These are phyloP conservation scores for Enteromius anoplus DNA, from an alignment of 2,797 vertebrate genomes.

Conservation along the genomic window DNA sequence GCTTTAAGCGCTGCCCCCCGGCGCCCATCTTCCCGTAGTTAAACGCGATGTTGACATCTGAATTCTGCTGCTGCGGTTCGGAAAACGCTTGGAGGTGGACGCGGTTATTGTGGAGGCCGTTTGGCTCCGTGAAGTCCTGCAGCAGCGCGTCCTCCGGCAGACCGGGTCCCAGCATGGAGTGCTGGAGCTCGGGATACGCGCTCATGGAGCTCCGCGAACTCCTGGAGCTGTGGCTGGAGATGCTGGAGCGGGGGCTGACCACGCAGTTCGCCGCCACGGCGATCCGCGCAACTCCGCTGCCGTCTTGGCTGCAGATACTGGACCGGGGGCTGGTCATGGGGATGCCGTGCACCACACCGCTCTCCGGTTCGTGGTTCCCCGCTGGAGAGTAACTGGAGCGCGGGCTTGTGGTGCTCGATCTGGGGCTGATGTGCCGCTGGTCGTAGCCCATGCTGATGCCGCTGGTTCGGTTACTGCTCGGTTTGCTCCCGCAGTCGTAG, in stretches of 20 bases:
- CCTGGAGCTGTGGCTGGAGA: conserved; percentile 92
- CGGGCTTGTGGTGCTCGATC: conserved; percentile 86
- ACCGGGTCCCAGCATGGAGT: conserved; percentile 79
- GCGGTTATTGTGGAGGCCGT: conserved; percentile 71
- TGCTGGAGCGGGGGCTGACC: conserved; percentile 90
- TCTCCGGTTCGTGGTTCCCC: conserved; percentile 79
- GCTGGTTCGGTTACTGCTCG: conserved; percentile 95
- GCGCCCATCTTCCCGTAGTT: conserved; percentile 67
- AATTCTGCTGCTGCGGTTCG: conserved; percentile 66
- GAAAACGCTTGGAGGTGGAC: conserved; percentile 76
- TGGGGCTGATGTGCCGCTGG: conserved; percentile 90
- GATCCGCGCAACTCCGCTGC: conserved; percentile 64
- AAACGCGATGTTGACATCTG: conserved; percentile 67
- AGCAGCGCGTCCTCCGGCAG: conserved; percentile 79
- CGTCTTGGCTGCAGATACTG: conserved; percentile 83
- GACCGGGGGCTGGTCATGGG: conserved; percentile 79
- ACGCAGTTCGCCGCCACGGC: conserved; percentile 73
- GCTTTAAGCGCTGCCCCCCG: conserved; percentile 80
- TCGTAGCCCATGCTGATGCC: conserved; percentile 98
- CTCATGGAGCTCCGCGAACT: conserved; percentile 89
- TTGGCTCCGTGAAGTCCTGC: conserved; percentile 78
- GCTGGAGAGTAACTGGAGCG: conserved; percentile 81
- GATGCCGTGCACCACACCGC: conserved; percentile 69
- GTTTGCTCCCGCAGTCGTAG: conserved; percentile 88
- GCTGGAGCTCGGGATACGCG: conserved; percentile 86